Base-by-base conservation (phyloP, 2,888 invertebrate genomes). In the Melitaea athalia region DNA sequence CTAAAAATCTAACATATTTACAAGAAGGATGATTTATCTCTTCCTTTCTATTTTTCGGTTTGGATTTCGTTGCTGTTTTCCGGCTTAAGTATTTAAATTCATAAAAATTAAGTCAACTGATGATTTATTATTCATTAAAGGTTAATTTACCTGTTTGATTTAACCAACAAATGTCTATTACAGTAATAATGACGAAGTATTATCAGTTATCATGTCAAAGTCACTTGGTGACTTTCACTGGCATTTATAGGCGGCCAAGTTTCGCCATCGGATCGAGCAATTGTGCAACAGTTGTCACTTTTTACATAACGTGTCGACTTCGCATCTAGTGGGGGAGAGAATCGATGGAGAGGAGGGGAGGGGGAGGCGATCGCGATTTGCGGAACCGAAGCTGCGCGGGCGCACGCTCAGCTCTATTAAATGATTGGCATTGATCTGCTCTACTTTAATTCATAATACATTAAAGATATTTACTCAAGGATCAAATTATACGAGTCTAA, bases 251-350 rank as follows among this genome's bases (percentile, higher is more conserved):
- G 85, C 86, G 85, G 82, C 84, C 84, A 82, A 76, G 89, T 92
- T 92, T 92, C 92, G 88, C 88, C 91, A 88, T 89, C 89, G 85
- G 86, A 88, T 89, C 85, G 86, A 87, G 86, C 81, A 84, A 89
- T 92, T 92, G 91, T 92, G 92, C 86, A 92, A 92, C 83, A 82
- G 85, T 87, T 88, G 89, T 86, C 87, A 88, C 87, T 83, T 89
- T 88, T 92, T 92, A 91, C 88, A 89, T 91, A 92, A 92, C 86
- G 71, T 72, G 77, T 75, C 62, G 70, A 68, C 66, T 53, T 43
- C 59, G 68, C 63, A 62, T 60, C 47, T 62, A 60, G 63, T 60
- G 70, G 68, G 68, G 67, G 67, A 64, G 71, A 70, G 66, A 64
- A 62, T 63, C 60, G 71, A 69, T 68, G 61, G 68, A 59, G 67